Base-by-base conservation (phyloP, 1,140 invertebrate genomes). In the Orius laevigatus region DNA sequence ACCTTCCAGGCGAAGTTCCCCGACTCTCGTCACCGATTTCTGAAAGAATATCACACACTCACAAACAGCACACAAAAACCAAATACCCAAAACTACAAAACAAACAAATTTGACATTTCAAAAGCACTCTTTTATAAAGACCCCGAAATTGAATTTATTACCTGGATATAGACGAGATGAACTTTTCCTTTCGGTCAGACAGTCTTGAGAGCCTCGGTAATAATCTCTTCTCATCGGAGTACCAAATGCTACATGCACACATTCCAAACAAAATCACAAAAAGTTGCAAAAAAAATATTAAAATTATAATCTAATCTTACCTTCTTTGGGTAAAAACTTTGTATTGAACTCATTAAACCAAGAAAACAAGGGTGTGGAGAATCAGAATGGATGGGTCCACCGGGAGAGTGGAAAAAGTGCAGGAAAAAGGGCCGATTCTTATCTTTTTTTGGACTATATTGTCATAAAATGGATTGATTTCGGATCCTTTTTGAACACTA, bases 171-270 rank as follows among this genome's bases (percentile, higher is more conserved):
- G 11, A 50, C 48, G 39, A 9, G 56, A 55, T 8, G 19, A 12
- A n/a, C 18, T 32, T 36, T 57, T 53, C 32, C 57, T 50, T 50
- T 59, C 58, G 9, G 79, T 80, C 52, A 87, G 71, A 66, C 80
- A 84, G 69, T 87, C 83, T 71, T 85, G 81, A 48, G 82, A 85
- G 59, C 82, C 82, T 68, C 81, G 73, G 69, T 84, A 85, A 74
- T 83, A 85, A 68, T 87, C 83, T 66, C 82, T 75, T 68, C 80
- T 76, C 79, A 84, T 82, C 53, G 78, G 38, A 9, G 47, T 38
- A n/a, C 38, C 49, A 11, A 42, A 19, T 34, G 48, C 52, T 53
- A 54, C 45, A 55, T 56, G 53, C 47, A 40, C 4, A 14, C 32
- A 46, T 43, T 35, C 48, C 43, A 41, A 51, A 12, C 33, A 52